Evolutionary conservation across 1,140 invertebrate species (phyloP), one percentile per base, ranked within the genome.

Genomic region (Hypothenemus hampei): DNA sequence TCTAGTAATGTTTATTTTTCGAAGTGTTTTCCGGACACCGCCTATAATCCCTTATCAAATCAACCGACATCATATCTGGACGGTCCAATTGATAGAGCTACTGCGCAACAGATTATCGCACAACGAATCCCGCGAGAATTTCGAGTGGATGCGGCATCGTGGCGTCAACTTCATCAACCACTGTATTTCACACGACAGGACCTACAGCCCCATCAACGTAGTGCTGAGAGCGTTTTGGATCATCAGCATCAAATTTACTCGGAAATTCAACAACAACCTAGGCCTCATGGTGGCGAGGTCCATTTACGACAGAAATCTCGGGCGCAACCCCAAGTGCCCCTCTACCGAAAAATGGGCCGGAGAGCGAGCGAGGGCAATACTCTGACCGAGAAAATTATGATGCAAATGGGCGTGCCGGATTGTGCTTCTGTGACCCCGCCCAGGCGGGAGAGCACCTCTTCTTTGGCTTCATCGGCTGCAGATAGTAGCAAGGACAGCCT

Each of bases 21-120:
- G 5, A 73, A 92, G 89, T 90, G 89, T 74, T 93, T 91, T 70
- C 83, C 86, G 45, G 87, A 90, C 69, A 87, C 87, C 37, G 89
- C 89, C 3, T 86, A 93, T 69, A 88, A 89, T 68, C 88, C 89
- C 20, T 83, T 89, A 69, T 85, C 86, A 53, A 91, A 91, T 74
- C 85, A 83, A 67, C 47, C 23, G 29, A 45, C 41, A 29, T n/a
- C 46, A 18, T 50, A 54, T 21, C 58, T 49, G 3, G 61, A 66
- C 20, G 15, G n/a, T 36, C 62, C 59, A 5, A 8, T 46, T 76
- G 83, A 52, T 75, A 76, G 4, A 31, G 48, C 39, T 4, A 54
- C 19, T 16, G 62, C 62, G 1, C 61, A 63, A 37, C 64, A 65
- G n/a, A 62, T 66, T 23, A 46, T 66, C 18, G 53, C 56, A 11